phyloP scores from a whole-genome alignment of 64 coral and sea anemone species.

The Anthopleura sola region DNA sequence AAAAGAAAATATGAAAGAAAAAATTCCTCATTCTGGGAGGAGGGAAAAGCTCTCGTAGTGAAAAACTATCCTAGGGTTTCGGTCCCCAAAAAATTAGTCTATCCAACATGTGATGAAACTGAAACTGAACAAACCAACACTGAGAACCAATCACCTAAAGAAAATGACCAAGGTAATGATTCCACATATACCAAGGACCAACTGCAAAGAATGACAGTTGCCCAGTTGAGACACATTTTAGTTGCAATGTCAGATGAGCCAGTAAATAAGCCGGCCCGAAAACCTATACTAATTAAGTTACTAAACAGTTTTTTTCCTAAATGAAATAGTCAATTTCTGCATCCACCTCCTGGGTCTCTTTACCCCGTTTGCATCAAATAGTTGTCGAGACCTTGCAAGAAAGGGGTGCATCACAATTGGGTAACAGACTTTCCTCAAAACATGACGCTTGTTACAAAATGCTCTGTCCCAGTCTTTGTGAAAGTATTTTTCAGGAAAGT shows the following conservation, averaged over 20 bases:
- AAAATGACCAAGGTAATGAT: conserved; percentile 6
- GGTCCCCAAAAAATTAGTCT: not conserved
- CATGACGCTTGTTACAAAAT: conserved; percentile 19
- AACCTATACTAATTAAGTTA: conserved; percentile 20
- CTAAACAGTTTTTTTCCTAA: conserved; percentile 13
- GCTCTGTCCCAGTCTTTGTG: conserved; percentile 8
- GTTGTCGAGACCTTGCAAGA: conserved; percentile 22
- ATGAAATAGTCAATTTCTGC: conserved; percentile 9
- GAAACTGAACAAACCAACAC: conserved; percentile 9
- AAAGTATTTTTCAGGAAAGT: conserved; percentile 10
- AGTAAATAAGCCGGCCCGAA: conserved; percentile 8
- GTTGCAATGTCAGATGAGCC: conserved; percentile 16
- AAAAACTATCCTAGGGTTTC: conserved; percentile 23
- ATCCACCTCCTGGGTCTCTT: conserved; percentile 11
- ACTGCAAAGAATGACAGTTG: conserved; percentile 13
- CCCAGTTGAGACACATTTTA: conserved; percentile 18
- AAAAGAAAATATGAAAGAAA: conserved; percentile 27
- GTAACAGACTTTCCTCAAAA: conserved; percentile 11
- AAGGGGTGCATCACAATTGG: conserved; percentile 16
- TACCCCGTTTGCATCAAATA: conserved; percentile 6
- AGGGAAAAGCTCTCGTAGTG: conserved; percentile 14
- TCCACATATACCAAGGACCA: conserved; percentile 22
- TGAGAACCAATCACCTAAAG: conserved; percentile 7
- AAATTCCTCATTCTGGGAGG: conserved; percentile 12
- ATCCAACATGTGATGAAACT: conserved; percentile 9